Conservation (phyloP, 2,888 invertebrate species). For the Parochlus steinenii region DNA sequence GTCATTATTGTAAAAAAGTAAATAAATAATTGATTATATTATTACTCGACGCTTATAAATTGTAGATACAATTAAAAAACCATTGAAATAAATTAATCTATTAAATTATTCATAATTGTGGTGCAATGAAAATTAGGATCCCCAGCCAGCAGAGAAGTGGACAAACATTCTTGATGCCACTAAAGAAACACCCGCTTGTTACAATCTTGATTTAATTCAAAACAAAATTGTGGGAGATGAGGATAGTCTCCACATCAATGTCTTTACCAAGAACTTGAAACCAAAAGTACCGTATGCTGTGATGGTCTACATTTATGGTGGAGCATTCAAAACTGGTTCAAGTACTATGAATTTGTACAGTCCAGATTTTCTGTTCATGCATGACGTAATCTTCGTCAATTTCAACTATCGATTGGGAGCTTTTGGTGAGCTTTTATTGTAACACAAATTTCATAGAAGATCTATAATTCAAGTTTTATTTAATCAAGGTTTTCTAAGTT, state of each 20-base stretch:
- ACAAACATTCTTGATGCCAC: constrained; percentile 28
- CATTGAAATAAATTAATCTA: too few species aligned
- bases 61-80: too few species aligned
- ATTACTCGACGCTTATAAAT: too few species aligned
- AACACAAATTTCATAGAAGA: background rate
- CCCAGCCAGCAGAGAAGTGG: constrained; percentile 30
- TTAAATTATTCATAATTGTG: too few species aligned
- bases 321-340: constrained; percentile 32
- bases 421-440: constrained; percentile 20
- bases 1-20: too few species aligned
- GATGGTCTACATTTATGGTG: constrained; percentile 35
- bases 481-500: constrained; percentile 32
- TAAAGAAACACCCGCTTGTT: constrained; percentile 22
- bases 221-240: constrained; percentile 31
- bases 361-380: constrained; percentile 32
- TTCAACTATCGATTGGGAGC: constrained; percentile 33
- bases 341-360: constrained; percentile 28
- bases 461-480: background rate
- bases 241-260: constrained; percentile 37
- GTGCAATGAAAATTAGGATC: too few species aligned
- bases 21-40: too few species aligned
- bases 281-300: constrained; percentile 22
- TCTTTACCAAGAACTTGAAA: constrained; percentile 23
- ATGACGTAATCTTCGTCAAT: constrained; percentile 32
- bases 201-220: constrained; percentile 24